These are phyloP conservation scores for Eptatretus atami DNA, from an alignment of 2,797 vertebrate species.

Conservation along the genomic window DNA sequence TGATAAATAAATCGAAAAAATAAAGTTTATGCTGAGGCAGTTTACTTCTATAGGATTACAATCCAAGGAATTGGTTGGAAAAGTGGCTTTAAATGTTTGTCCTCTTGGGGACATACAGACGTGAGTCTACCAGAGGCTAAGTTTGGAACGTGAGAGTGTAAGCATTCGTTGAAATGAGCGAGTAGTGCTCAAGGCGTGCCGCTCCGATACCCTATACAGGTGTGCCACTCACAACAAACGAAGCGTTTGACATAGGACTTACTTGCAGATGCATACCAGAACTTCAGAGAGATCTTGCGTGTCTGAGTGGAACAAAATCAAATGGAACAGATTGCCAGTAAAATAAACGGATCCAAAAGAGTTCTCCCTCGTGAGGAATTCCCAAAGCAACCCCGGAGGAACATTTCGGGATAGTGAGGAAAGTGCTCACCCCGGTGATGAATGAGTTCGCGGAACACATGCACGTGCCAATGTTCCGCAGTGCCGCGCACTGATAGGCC, in stretches of 20 bases:
- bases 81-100: too few species aligned
- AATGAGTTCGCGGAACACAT: slow-evolving; percentile 88
- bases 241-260: slow-evolving; percentile 18
- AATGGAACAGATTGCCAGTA: neutral
- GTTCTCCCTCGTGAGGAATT: neutral
- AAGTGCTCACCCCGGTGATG: slow-evolving; percentile 55
- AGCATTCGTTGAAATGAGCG: too few species aligned
- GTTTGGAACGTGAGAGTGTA: too few species aligned
- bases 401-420: neutral
- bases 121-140: too few species aligned
- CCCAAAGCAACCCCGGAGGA: neutral
- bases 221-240: too few species aligned
- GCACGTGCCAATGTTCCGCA: slow-evolving; percentile 59
- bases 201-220: too few species aligned
- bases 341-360: neutral
- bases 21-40: too few species aligned
- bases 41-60: too few species aligned
- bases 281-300: slow-evolving; percentile 84
- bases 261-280: slow-evolving; percentile 97
- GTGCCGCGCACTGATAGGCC: slow-evolving; percentile 65
- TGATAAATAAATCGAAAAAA: too few species aligned
- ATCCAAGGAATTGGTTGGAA: too few species aligned
- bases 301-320: slow-evolving; percentile 17
- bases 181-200: too few species aligned
- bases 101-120: too few species aligned